Conservation (phyloP, 1,140 invertebrate species). For the Lanistes nyassanus region DNA sequence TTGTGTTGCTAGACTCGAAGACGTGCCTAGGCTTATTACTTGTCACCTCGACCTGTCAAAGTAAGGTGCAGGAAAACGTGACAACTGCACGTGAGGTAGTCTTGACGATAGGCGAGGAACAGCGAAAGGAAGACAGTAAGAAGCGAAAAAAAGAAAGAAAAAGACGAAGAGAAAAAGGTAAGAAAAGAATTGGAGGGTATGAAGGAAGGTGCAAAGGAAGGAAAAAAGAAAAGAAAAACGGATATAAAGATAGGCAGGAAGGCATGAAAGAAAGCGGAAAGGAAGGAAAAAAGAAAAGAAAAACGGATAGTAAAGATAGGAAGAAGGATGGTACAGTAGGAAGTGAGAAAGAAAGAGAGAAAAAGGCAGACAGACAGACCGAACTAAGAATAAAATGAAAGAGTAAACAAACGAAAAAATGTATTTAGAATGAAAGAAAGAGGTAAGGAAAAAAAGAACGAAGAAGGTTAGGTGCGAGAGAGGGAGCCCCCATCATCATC, state of each 20-base stretch:
- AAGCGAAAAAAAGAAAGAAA: background rate
- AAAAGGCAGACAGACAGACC: background rate
- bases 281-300: background rate
- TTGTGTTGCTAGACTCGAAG: no score
- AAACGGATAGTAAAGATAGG: background rate
- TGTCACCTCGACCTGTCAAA: no score
- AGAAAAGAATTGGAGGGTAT: no score
- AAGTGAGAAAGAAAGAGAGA: constrained; percentile 18
- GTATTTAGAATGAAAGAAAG: background rate
- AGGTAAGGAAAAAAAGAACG: background rate
- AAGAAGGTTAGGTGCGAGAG: background rate
- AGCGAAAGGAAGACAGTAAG: no score
- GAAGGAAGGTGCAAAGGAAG: no score
- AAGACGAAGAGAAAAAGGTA: background rate
- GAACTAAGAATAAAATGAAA: background rate
- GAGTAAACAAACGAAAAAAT: background rate
- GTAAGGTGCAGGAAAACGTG: no score
- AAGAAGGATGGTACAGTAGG: background rate
- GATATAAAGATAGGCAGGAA: no score
- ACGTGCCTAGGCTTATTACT: no score
- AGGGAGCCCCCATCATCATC: background rate
- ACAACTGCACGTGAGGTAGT: no score
- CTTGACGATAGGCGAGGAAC: no score
- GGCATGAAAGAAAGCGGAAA: no score
- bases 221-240: no score